Conservation (phyloP, 2,888 invertebrate species). For the Coecobrya sp. region DNA sequence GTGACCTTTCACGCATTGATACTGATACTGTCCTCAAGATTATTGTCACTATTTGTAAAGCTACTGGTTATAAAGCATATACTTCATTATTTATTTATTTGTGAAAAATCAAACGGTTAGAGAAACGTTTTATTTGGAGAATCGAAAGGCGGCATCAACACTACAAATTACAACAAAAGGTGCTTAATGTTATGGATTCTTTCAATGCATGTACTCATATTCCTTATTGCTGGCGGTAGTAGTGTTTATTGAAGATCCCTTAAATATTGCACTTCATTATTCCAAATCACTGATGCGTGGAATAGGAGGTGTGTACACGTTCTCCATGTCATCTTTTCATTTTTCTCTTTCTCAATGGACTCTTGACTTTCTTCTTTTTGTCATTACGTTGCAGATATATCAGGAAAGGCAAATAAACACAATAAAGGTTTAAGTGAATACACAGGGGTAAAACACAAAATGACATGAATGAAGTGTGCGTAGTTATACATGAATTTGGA, state of each 20-base stretch:
- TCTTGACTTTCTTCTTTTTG: slow-evolving; percentile 33
- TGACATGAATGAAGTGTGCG: slow-evolving; percentile 38
- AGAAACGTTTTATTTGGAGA: not conserved
- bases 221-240: not conserved
- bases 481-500: not conserved
- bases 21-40: slow-evolving; percentile 14
- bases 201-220: not conserved
- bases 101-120: slow-evolving; percentile 49
- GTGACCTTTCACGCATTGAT: slow-evolving; percentile 1
- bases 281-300: slow-evolving; percentile 64
- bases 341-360: slow-evolving; percentile 62
- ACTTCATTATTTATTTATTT: slow-evolving; percentile 67
- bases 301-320: slow-evolving; percentile 73
- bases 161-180: slow-evolving; percentile 58
- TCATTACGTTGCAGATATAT: slow-evolving; percentile 27
- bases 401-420: slow-evolving; percentile 66
- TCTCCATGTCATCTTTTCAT: slow-evolving; percentile 49
- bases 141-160: slow-evolving; percentile 62
- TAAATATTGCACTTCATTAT: slow-evolving; percentile 71
- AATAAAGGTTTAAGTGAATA: slow-evolving; percentile 42
- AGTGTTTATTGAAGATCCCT: slow-evolving; percentile 45
- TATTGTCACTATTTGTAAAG: not conserved
- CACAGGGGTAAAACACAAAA: slow-evolving; percentile 33
- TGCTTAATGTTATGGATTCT: not conserved
- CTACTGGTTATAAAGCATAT: not conserved